Conservation (phyloP, 1,140 invertebrate species). For the Bombus terrestris region DNA sequence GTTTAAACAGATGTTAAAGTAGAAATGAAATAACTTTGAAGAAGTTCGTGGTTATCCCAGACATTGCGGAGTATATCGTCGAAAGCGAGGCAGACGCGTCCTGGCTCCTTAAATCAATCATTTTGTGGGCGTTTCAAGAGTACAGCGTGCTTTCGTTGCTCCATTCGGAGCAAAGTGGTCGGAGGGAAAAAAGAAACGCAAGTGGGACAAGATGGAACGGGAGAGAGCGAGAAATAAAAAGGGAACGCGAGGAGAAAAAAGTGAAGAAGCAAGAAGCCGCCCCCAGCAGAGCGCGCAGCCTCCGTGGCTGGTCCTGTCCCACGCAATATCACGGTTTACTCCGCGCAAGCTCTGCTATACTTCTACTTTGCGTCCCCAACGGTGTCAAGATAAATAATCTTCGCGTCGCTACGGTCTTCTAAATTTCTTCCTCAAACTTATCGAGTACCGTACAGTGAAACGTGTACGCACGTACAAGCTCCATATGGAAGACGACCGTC, state of each 20-base stretch:
- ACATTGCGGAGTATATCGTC: background rate
- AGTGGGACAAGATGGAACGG: background rate
- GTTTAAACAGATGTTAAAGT: too few relatives aligned
- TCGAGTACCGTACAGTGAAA: background rate
- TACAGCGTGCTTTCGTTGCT: constrained; percentile 7
- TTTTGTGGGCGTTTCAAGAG: constrained; percentile 29
- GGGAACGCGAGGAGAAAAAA: constrained; percentile 19
- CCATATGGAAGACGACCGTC: background rate
- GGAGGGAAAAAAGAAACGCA: background rate
- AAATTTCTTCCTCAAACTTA: background rate
- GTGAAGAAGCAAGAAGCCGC: constrained; percentile 73
- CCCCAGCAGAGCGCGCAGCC: constrained; percentile 80
- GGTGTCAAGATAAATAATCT: background rate
- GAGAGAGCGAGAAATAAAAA: constrained; percentile 44
- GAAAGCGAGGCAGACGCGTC: background rate
- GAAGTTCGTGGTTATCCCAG: background rate
- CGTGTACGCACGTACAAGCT: background rate
- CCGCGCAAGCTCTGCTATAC: constrained; percentile 65
- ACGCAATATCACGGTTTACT: constrained; percentile 71
- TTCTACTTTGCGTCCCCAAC: background rate
- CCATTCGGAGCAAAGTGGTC: background rate
- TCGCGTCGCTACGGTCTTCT: background rate
- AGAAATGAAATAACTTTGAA: background rate
- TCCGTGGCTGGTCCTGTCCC: constrained; percentile 71
- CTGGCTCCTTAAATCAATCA: constrained; percentile 21